Conservation (phyloP, 2,888 invertebrate genomes). For the Ephialtes manifestator region DNA sequence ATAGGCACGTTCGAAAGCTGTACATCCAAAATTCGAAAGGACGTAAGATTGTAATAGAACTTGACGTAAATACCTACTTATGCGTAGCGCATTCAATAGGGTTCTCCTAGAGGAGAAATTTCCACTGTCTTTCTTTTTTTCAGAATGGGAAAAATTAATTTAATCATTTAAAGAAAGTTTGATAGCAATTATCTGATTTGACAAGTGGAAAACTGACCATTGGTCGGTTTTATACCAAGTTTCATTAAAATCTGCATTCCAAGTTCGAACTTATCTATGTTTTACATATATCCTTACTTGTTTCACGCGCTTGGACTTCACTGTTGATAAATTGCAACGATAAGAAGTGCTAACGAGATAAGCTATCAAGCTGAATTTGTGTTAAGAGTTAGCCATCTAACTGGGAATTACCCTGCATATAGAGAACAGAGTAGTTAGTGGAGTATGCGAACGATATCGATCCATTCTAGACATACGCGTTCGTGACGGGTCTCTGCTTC, state of each 20-base stretch:
- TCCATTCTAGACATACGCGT: constrained; percentile 9
- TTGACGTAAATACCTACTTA: constrained; percentile 17
- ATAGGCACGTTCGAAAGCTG: constrained; percentile 46
- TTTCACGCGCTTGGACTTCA: neutral
- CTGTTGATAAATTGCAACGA: constrained; percentile 15
- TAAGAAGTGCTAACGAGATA: neutral
- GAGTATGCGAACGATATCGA: constrained; percentile 28
- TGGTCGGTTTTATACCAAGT: neutral
- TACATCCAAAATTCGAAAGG: constrained; percentile 19
- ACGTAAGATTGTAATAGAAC: constrained; percentile 48
- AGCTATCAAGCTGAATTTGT: neutral
- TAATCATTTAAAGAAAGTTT: neutral
- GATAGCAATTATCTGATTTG: neutral
- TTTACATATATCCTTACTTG: neutral
- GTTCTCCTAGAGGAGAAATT: neutral
- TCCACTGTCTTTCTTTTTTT: neutral
- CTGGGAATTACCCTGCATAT: constrained; percentile 1
- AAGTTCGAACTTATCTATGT: neutral
- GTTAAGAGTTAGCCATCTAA: constrained; percentile 18
- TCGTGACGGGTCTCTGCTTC: constrained; percentile 15
- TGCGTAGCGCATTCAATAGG: neutral
- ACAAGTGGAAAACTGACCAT: neutral
- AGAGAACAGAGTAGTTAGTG: neutral
- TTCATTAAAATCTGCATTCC: neutral
- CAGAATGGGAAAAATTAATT: neutral